Conservation (phyloP, 1,140 invertebrate genomes). For the Macrobrachium nipponense region DNA sequence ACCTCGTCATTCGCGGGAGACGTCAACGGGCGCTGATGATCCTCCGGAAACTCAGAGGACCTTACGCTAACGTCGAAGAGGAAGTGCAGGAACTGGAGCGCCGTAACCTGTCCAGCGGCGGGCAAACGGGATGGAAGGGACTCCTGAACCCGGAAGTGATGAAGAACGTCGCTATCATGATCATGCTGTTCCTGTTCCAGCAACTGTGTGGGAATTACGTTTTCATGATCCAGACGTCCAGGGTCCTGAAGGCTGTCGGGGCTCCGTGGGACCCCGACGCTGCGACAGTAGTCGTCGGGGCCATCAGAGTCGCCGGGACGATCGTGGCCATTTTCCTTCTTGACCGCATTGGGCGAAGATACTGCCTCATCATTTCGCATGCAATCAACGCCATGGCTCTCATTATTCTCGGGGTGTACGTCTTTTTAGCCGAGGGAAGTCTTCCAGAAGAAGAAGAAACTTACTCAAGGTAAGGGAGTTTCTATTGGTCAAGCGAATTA, state of each 20-base stretch:
- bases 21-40: background rate
- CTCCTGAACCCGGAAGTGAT: background rate
- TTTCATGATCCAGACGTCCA: constrained; percentile 32
- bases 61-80: constrained; percentile 18
- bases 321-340: constrained; percentile 19
- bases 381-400: constrained; percentile 27
- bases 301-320: constrained; percentile 10
- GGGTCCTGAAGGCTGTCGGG: constrained; percentile 21
- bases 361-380: constrained; percentile 24
- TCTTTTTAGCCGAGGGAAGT: constrained; percentile 13
- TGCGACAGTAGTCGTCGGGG: constrained; percentile 10
- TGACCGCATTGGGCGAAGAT: constrained; percentile 27
- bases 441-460: constrained; percentile 1
- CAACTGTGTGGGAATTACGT: constrained; percentile 48
- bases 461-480: background rate
- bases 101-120: background rate
- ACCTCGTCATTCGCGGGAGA: constrained; percentile 11
- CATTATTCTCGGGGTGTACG: constrained; percentile 23
- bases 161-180: constrained; percentile 6
- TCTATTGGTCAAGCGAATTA: background rate
- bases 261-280: constrained; percentile 22
- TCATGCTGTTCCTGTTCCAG: constrained; percentile 43
- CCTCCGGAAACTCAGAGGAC: constrained; percentile 25
- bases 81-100: constrained; percentile 29
- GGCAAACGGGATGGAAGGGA: constrained; percentile 8